A percentile compares a stretch with the other conserved stretches of the same genome.
Evolutionary conservation across 2,113 vertebrate genomes (phyloP).

Genomic region (Arizona elegans): DNA sequence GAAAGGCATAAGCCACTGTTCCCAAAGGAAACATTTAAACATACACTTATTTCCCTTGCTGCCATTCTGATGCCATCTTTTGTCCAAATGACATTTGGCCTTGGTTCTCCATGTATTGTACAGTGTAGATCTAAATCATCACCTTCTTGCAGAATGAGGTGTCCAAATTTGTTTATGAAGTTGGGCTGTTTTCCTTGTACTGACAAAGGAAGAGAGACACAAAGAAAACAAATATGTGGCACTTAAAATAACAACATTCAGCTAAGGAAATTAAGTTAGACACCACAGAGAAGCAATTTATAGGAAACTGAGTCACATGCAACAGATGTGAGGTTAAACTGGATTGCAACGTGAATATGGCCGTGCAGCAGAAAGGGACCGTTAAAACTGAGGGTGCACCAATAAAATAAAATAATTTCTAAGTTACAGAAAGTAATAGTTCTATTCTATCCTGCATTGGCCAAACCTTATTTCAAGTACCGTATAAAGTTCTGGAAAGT

Average conservation of each 20-base stretch:
- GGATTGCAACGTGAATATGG: neutral
- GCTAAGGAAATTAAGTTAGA: neutral
- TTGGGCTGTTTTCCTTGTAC: slow-evolving; percentile 45
- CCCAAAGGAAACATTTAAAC: slow-evolving; percentile 25
- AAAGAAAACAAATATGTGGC: neutral
- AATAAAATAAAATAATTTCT: neutral
- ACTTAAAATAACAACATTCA: neutral
- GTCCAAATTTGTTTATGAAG: slow-evolving; percentile 53
- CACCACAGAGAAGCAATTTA: neutral
- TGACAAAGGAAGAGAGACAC: slow-evolving; percentile 16
- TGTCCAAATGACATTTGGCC: slow-evolving; percentile 48
- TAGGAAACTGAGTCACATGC: neutral
- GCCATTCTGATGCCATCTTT: slow-evolving; percentile 53
- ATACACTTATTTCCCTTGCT: slow-evolving; percentile 38
- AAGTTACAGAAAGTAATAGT: neutral
- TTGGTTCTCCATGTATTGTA: slow-evolving; percentile 48
- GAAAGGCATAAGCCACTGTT: slow-evolving; percentile 14
- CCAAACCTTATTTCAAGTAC: neutral
- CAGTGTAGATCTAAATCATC: slow-evolving; percentile 58
- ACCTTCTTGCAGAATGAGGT: slow-evolving; percentile 52
- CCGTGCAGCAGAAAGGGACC: neutral
- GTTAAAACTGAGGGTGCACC: neutral
- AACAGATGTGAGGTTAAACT: neutral
- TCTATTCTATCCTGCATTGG: neutral
- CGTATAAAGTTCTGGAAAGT: neutral